These are phyloP conservation scores for Lathronympha strigana DNA, from an alignment of 2,888 invertebrate species.

Conservation along the genomic window DNA sequence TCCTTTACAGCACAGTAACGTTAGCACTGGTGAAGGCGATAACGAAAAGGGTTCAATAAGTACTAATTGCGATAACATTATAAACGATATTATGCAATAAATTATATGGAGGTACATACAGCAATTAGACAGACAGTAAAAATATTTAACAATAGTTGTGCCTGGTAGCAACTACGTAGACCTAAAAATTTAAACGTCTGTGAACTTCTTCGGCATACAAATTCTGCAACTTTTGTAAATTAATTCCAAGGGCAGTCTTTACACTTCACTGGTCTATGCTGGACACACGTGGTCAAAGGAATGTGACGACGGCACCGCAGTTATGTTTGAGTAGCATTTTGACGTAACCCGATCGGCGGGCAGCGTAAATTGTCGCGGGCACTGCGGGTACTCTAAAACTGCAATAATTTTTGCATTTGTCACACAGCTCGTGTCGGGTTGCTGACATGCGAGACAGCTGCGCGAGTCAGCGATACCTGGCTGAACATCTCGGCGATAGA, in stretches of 20 bases:
- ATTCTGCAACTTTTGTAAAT: neutral
- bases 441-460: conserved; percentile 70
- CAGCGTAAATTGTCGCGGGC: conserved; percentile 32
- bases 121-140: too few species aligned
- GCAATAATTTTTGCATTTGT: conserved; percentile 75
- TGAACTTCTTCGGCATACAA: too few species aligned
- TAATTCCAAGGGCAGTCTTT: neutral
- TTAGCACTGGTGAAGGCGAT: too few species aligned
- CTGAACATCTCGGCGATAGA: conserved; percentile 6
- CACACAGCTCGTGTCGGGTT: conserved; percentile 70
- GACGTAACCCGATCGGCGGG: conserved; percentile 30
- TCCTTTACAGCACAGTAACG: too few species aligned
- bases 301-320: conserved; percentile 21
- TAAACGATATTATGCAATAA: too few species aligned
- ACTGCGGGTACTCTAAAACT: conserved; percentile 44
- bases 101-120: too few species aligned
- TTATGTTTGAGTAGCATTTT: conserved; percentile 26
- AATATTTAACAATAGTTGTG: too few species aligned
- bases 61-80: too few species aligned
- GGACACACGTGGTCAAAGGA: conserved; percentile 33
- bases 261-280: neutral
- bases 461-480: conserved; percentile 45
- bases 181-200: too few species aligned
- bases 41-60: too few species aligned
- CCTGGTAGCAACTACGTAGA: too few species aligned